phyloP scores from a whole-genome alignment of 2,888 invertebrate species.

The Hedya salicella region DNA sequence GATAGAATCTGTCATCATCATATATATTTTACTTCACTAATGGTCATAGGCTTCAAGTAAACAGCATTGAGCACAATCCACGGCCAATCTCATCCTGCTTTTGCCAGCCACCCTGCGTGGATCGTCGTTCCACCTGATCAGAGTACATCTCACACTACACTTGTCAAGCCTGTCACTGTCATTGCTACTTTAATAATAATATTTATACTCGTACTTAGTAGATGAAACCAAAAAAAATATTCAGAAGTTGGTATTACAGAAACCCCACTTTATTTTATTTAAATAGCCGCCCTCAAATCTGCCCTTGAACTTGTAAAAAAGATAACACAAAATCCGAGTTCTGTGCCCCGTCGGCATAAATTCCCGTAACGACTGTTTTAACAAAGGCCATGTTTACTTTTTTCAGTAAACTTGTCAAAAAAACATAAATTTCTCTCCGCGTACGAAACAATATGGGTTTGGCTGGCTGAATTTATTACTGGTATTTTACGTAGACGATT shows the following conservation, averaged over 20 bases:
- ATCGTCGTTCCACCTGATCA: too few relatives aligned
- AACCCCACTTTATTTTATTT: slow-evolving; percentile 4
- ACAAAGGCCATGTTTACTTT: slow-evolving; percentile 36
- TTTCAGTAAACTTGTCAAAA: slow-evolving; percentile 40
- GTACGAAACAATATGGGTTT: slow-evolving; percentile 30
- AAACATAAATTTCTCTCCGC: slow-evolving; percentile 34
- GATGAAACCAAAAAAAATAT: background rate
- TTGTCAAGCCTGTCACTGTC: too few relatives aligned
- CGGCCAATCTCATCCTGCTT: too few relatives aligned
- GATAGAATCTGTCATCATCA: too few relatives aligned
- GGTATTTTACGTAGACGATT: slow-evolving; percentile 22
- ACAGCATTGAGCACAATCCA: too few relatives aligned
- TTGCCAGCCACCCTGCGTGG: too few relatives aligned
- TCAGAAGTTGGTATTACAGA: too few relatives aligned
- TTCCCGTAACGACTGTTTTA: slow-evolving; percentile 36
- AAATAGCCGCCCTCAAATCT: background rate
- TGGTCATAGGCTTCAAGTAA: too few relatives aligned
- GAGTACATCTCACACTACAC: too few relatives aligned
- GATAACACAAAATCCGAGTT: slow-evolving; percentile 26
- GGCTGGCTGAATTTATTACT: slow-evolving; percentile 22
- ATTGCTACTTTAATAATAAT: too few relatives aligned
- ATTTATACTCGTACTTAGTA: background rate
- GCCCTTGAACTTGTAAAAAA: slow-evolving; percentile 34
- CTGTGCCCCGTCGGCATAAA: slow-evolving; percentile 31
- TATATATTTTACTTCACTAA: too few relatives aligned